Percentiles rank a stretch among this genome's conserved stretches.
These are phyloP conservation scores for Tragelaphus imberbis DNA, from an alignment of 2,113 vertebrate genomes.

Conservation along the genomic window DNA sequence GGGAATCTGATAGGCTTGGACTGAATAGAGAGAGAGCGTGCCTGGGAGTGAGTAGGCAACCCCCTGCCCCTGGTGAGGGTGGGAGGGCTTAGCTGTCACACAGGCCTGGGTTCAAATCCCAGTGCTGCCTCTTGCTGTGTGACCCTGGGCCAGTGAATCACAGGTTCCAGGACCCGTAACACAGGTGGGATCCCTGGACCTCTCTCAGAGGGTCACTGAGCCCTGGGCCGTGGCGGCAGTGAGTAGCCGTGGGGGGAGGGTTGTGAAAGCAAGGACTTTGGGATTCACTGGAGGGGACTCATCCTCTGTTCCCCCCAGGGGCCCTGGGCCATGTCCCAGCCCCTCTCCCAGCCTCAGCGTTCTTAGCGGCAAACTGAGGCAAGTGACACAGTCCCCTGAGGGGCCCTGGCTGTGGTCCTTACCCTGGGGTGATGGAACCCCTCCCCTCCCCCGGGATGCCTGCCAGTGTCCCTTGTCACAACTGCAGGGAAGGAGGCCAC, in stretches of 20 bases:
- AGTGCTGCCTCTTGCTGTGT: neutral
- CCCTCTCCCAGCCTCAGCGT: neutral
- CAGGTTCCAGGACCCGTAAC: neutral
- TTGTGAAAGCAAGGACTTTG: neutral
- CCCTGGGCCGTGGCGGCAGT: neutral
- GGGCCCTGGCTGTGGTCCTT: neutral
- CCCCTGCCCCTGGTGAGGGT: too few relatives aligned
- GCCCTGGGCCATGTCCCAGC: neutral
- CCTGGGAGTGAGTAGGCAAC: neutral
- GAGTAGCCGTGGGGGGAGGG: neutral
- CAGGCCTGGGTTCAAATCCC: neutral
- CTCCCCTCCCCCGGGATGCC: neutral
- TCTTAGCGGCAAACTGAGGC: neutral
- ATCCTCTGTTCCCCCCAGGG: rapidly evolving
- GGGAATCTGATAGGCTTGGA: neutral
- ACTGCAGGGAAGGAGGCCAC: neutral
- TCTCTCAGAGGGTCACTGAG: neutral
- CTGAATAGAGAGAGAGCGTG: neutral
- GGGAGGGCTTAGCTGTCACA: too few relatives aligned
- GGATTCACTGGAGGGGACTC: too few relatives aligned
- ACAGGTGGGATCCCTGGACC: rapidly evolving
- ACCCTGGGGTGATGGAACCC: rapidly evolving
- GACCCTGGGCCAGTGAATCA: neutral
- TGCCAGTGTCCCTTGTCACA: neutral
- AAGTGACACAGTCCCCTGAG: neutral